Conservation (phyloP, 2,888 invertebrate species). For the Temnothorax ravouxi region DNA sequence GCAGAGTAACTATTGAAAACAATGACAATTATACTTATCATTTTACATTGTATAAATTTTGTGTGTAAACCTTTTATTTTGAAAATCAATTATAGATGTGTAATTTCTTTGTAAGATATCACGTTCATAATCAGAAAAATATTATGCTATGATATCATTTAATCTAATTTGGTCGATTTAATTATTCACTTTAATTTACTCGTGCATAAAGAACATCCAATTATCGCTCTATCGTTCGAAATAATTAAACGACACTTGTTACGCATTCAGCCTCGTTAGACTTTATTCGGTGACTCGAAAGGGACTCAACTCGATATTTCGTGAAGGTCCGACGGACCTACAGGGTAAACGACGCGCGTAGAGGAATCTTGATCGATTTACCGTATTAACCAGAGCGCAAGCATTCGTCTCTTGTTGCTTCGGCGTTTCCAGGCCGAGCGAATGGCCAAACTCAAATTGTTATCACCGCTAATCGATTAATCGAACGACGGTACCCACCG, state of each 20-base stretch:
- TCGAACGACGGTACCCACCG: conserved; percentile 33
- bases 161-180: neutral
- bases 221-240: neutral
- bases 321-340: neutral
- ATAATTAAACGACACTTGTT: neutral
- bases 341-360: conserved; percentile 6
- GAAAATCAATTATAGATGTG: neutral
- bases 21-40: neutral
- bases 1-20: neutral
- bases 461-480: conserved; percentile 47
- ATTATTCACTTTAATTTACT: neutral
- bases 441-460: conserved; percentile 48
- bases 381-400: conserved; percentile 17
- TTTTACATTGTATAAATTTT: neutral
- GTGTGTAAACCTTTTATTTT: neutral
- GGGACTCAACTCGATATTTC: neutral
- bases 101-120: neutral
- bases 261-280: neutral
- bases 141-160: neutral
- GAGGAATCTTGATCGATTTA: conserved; percentile 25
- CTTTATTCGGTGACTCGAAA: neutral
- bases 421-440: conserved; percentile 46
- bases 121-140: neutral
- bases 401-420: conserved; percentile 40
- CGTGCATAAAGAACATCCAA: neutral